Evolutionary conservation across 1,140 invertebrate genomes (phyloP), one percentile per base, ranked within the genome.

Genomic region (Neodiprion fabricii): DNA sequence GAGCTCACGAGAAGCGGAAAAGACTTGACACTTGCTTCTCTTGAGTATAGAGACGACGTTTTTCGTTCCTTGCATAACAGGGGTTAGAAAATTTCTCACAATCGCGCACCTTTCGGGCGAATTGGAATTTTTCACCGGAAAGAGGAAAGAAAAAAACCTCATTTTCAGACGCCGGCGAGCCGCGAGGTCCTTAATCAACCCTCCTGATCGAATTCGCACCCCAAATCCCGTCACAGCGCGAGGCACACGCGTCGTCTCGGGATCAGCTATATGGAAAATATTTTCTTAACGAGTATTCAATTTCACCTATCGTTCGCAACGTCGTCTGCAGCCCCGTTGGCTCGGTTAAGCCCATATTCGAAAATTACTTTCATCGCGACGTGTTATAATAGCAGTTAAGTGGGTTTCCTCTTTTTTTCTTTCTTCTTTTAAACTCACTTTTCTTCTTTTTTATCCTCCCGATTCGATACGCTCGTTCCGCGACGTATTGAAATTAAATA

Each of bases 271-370:
- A 40, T 78, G 77, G 75, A 79, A 61, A 79, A 79, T 81, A 75
- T 81, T 79, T 81, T 77, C 78, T 76, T 77, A 80, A 79, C 77
- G 77, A 79, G 79, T 82, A 80, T 81, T 81, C 79, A 80, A 82
- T 82, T 79, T 80, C 75, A 67, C 66, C 74, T 77, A 81, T 81
- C 79, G 80, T 78, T 79, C 72, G 72, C 11, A 40, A 40, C 69
- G 61, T 71, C 50, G 71, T 65, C 28, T 40, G 28, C 65, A 70
- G 21, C 71, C 28, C 28, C 50, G 61, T 61, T 17, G n/a, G n/a
- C 4, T 5, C 5, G n/a, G 53, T 9, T 61, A 61, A 61, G 53
- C 53, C 53, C 4, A 61, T 40, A 40, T 40, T 61, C 53, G n/a
- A 17, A 61, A 61, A 61, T 61, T 14, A 61, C 53, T 7, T 61